These are phyloP conservation scores for Apogon talboti DNA, from an alignment of 2,797 vertebrate genomes.

Conservation along the genomic window DNA sequence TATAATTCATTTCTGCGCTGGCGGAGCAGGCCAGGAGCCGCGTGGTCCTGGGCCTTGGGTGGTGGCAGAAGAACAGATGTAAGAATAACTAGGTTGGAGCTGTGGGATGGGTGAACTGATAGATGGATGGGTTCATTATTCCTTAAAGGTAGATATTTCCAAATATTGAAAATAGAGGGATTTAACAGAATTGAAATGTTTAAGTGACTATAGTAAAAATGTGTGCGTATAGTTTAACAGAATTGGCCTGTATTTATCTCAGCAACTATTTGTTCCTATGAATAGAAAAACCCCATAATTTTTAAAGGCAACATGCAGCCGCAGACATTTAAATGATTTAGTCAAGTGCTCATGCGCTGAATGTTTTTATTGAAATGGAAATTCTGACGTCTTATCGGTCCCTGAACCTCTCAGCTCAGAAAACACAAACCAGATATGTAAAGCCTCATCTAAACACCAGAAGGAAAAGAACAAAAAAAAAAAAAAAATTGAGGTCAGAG, in stretches of 20 bases:
- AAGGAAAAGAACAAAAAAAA: constrained; percentile 60
- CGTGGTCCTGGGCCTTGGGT: constrained; percentile 50
- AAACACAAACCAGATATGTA: constrained; percentile 56
- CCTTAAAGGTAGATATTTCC: constrained; percentile 5
- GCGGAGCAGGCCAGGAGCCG: constrained; percentile 64
- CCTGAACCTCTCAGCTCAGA: constrained; percentile 16
- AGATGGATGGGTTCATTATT: neutral
- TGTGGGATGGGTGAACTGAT: constrained; percentile 1
- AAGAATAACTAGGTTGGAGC: constrained; percentile 14
- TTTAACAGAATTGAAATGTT: neutral
- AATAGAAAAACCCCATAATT: neutral
- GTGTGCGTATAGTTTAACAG: neutral
- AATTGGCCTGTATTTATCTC: neutral
- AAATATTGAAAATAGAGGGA: neutral
- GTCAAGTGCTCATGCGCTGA: neutral
- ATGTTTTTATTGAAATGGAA: neutral
- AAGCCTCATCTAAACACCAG: constrained; percentile 72
- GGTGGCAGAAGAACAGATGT: constrained; percentile 53
- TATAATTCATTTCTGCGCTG: constrained; percentile 89
- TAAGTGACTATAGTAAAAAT: neutral
- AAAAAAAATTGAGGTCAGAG: constrained; percentile 85
- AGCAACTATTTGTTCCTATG: neutral
- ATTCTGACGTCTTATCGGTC: neutral
- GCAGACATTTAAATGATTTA: neutral
- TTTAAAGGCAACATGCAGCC: neutral